Percentiles rank a stretch among this genome's conserved stretches.
Evolutionary conservation across 2,797 vertebrate genomes (phyloP).

Genomic region (Carapus acus): DNA sequence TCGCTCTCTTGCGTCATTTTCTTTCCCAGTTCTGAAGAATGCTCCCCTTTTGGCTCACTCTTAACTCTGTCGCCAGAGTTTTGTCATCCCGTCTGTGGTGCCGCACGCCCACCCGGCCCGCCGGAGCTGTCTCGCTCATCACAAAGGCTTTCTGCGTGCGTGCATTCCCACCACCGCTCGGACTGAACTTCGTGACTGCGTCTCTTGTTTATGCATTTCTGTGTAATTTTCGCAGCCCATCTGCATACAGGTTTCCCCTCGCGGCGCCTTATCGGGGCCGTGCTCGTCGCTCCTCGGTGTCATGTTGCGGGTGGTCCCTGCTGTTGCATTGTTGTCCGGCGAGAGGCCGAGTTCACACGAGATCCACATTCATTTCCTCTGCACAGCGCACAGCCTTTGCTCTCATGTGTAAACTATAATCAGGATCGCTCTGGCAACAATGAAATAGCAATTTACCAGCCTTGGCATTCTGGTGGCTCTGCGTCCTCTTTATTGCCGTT

Average conservation of each 20-base stretch:
- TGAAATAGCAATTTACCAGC: slow-evolving; percentile 64
- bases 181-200: slow-evolving; percentile 36
- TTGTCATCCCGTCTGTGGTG: slow-evolving; percentile 48
- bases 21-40: slow-evolving; percentile 39
- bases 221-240: slow-evolving; percentile 22
- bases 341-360: slow-evolving; percentile 64
- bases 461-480: slow-evolving; percentile 53
- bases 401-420: slow-evolving; percentile 69
- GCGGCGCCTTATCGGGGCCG: slow-evolving; percentile 39
- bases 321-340: slow-evolving; percentile 57
- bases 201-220: slow-evolving; percentile 22
- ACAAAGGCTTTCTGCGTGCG: slow-evolving; percentile 44
- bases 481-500: slow-evolving; percentile 62
- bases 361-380: slow-evolving; percentile 58
- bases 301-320: slow-evolving; percentile 65
- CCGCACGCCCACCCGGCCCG: slow-evolving; percentile 34
- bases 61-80: slow-evolving; percentile 29
- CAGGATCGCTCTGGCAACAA: slow-evolving; percentile 60
- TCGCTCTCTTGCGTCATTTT: slow-evolving; percentile 47
- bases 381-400: slow-evolving; percentile 60
- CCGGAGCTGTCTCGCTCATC: slow-evolving; percentile 25
- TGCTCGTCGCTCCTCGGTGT: slow-evolving; percentile 43
- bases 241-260: slow-evolving; percentile 32
- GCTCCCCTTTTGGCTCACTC: slow-evolving; percentile 36
- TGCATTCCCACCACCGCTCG: slow-evolving; percentile 30